Conservation (phyloP, 2,113 vertebrate species). For the Stercorarius parasiticus region DNA sequence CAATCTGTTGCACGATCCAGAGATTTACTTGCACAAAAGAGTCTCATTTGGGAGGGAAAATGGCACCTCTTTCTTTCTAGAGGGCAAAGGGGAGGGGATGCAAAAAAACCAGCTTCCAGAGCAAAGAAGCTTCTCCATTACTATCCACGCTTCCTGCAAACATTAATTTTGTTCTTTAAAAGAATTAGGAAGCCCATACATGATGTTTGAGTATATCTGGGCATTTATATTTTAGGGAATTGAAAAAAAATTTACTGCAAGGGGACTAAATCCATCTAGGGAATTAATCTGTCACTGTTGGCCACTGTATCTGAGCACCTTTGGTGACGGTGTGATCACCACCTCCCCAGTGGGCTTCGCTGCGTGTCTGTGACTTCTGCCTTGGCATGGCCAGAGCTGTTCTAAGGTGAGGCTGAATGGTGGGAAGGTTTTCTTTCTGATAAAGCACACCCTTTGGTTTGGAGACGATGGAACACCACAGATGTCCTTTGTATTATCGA, state of each 20-base stretch:
- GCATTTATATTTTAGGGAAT: neutral
- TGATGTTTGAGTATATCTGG: neutral
- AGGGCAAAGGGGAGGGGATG: neutral
- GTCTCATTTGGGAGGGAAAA: neutral
- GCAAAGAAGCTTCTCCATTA: neutral
- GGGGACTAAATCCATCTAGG: neutral
- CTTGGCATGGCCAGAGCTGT: neutral
- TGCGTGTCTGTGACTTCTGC: neutral
- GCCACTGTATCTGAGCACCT: neutral
- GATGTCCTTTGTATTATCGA: neutral
- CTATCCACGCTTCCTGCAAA: neutral
- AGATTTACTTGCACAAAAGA: neutral
- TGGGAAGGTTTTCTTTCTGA: neutral
- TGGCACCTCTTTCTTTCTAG: neutral
- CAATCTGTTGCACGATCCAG: neutral
- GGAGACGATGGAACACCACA: neutral
- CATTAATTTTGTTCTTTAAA: neutral
- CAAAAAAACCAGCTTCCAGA: neutral
- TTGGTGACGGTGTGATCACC: neutral
- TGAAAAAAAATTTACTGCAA: neutral
- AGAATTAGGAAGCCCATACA: neutral
- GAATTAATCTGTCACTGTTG: neutral
- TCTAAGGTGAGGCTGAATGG: neutral
- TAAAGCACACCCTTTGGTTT: neutral
- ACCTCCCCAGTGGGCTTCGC: neutral